These are phyloP conservation scores for Mellivora capensis DNA, from an alignment of 2,113 vertebrate species.

Conservation along the genomic window DNA sequence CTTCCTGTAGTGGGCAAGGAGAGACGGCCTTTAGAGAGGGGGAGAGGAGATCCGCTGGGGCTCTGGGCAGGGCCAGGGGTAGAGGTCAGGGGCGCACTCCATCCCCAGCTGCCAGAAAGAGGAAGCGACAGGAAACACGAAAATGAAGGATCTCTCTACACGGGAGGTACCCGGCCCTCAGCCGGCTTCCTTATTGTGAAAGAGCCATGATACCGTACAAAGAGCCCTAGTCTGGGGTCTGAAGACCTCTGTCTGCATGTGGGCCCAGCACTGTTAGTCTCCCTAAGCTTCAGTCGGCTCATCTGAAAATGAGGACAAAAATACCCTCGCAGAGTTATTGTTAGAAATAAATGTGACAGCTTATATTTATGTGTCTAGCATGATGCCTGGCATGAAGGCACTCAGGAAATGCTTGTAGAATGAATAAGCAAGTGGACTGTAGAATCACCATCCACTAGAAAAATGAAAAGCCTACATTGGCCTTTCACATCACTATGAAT, in stretches of 20 bases:
- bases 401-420: background rate
- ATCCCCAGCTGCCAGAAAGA: background rate
- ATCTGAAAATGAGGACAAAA: background rate
- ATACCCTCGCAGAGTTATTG: background rate
- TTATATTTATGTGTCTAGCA: background rate
- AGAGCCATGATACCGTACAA: background rate
- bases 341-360: background rate
- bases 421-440: background rate
- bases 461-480: background rate
- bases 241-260: background rate
- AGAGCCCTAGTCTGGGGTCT: background rate
- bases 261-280: background rate
- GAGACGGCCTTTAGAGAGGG: background rate
- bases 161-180: background rate
- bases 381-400: background rate
- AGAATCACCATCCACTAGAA: background rate
- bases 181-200: background rate
- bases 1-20: slow-evolving; percentile 85
- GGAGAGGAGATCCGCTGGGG: background rate
- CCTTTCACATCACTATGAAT: background rate
- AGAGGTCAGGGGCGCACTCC: background rate
- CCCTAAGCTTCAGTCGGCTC: background rate
- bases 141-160: background rate
- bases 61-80: background rate
- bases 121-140: background rate